phyloP scores from a whole-genome alignment of 2,113 vertebrate genomes.

The Nothoprocta perdicaria region DNA sequence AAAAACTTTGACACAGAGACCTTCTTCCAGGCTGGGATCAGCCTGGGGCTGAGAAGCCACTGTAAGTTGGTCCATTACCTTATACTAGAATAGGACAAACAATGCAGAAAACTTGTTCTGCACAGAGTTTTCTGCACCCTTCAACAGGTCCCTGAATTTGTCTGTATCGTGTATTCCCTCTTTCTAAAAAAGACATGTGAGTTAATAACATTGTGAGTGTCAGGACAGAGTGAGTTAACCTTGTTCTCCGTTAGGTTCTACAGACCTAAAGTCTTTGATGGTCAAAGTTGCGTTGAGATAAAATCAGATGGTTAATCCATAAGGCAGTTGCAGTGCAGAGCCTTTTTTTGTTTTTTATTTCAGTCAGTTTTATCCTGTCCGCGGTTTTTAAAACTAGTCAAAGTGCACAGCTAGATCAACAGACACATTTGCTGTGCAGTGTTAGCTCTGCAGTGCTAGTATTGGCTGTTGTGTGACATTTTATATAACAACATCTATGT shows the following conservation, averaged over 20 bases:
- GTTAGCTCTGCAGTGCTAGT: conserved; percentile 11
- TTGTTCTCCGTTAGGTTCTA: accelerated
- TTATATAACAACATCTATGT: conserved; percentile 21
- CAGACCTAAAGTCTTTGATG: accelerated
- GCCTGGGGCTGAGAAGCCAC: background rate
- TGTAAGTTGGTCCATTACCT: background rate
- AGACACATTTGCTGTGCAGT: background rate
- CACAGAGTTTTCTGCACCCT: background rate
- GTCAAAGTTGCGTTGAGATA: background rate
- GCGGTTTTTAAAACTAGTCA: background rate
- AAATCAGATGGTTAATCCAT: background rate
- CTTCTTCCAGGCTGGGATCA: background rate
- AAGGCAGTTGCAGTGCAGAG: accelerated
- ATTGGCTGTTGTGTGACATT: conserved; percentile 40
- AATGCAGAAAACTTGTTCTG: accelerated
- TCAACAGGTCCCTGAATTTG: accelerated
- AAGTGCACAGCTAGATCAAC: background rate
- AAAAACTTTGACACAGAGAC: background rate
- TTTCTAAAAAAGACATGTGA: accelerated
- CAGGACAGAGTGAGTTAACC: background rate
- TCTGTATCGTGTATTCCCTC: background rate
- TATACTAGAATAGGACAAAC: accelerated
- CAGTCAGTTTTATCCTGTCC: background rate
- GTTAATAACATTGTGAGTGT: background rate
- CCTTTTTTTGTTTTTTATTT: background rate